A percentile compares a stretch with the other conserved stretches of the same genome.
These are phyloP conservation scores for Panthera leo DNA, from an alignment of 2,113 vertebrate genomes.

Conservation along the genomic window DNA sequence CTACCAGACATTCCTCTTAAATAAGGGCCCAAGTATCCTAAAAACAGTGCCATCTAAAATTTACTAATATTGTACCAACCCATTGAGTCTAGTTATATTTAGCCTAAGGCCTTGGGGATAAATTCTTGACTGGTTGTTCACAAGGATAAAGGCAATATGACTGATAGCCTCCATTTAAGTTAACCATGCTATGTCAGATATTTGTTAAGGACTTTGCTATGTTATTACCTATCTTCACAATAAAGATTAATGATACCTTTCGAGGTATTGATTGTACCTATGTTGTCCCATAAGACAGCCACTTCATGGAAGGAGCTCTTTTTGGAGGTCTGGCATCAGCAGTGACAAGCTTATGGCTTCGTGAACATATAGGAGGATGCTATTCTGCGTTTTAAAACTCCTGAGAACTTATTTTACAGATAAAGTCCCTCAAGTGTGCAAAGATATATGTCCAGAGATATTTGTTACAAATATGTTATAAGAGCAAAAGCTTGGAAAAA, in stretches of 20 bases:
- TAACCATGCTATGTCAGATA: not conserved
- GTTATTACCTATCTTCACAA: slow-evolving; percentile 23
- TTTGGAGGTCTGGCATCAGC: not conserved
- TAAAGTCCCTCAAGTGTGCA: not conserved
- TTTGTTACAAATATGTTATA: slow-evolving; percentile 5
- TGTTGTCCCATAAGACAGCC: not conserved
- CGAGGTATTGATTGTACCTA: slow-evolving; percentile 11
- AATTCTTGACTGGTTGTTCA: slow-evolving; percentile 17
- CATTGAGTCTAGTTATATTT: not conserved
- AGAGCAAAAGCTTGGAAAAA: not conserved
- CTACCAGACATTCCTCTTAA: not conserved
- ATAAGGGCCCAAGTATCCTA: not conserved
- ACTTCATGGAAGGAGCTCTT: not conserved
- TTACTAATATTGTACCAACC: not conserved
- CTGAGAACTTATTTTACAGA: slow-evolving; percentile 30
- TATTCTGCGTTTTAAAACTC: slow-evolving; percentile 29
- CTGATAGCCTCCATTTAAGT: not conserved
- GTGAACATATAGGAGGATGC: not conserved
- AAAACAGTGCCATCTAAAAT: slow-evolving; percentile 3
- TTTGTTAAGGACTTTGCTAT: not conserved
- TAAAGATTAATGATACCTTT: slow-evolving; percentile 41
- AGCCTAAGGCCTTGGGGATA: not conserved
- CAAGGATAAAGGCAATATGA: slow-evolving; percentile 20
- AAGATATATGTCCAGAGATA: not conserved
- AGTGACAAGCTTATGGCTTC: not conserved